Conservation (phyloP, 2,888 invertebrate genomes). For the Steinernema scapterisci region DNA sequence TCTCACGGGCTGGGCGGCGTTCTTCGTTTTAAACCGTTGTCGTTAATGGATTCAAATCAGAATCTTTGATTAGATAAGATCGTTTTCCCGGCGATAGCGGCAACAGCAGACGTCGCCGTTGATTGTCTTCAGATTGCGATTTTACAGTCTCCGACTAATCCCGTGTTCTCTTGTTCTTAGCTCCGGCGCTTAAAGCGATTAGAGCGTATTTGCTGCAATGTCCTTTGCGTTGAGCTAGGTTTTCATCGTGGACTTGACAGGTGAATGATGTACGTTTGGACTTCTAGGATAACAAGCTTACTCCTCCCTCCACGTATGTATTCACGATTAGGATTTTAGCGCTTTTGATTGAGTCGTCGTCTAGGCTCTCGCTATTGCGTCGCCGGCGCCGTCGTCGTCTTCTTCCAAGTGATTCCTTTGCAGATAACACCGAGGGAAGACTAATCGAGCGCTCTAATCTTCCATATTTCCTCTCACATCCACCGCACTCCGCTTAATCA, state of each 20-base stretch:
- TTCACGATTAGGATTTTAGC: not conserved
- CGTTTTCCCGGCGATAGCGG: not conserved
- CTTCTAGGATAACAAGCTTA: too few species aligned
- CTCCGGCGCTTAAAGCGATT: not conserved
- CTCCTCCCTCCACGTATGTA: too few species aligned
- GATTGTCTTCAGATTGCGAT: not conserved
- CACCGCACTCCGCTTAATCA: not conserved
- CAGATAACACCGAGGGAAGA: not conserved
- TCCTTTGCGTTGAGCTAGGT: not conserved
- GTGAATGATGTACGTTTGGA: not conserved
- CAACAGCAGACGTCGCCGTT: not conserved
- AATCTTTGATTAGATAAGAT: slow-evolving; percentile 14
- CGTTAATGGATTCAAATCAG: not conserved
- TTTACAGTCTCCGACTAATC: not conserved
- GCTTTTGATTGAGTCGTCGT: not conserved
- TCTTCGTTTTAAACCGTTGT: not conserved
- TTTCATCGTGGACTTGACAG: not conserved
- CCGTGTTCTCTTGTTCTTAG: not conserved
- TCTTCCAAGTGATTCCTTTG: not conserved
- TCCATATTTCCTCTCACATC: not conserved
- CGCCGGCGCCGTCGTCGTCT: not conserved
- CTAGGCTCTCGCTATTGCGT: not conserved
- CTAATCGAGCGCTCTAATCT: slow-evolving; percentile 19
- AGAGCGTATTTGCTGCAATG: not conserved
- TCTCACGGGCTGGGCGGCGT: not conserved